Evolutionary conservation across 2,797 vertebrate genomes (phyloP).

Genomic region (Poecilia velifera): DNA sequence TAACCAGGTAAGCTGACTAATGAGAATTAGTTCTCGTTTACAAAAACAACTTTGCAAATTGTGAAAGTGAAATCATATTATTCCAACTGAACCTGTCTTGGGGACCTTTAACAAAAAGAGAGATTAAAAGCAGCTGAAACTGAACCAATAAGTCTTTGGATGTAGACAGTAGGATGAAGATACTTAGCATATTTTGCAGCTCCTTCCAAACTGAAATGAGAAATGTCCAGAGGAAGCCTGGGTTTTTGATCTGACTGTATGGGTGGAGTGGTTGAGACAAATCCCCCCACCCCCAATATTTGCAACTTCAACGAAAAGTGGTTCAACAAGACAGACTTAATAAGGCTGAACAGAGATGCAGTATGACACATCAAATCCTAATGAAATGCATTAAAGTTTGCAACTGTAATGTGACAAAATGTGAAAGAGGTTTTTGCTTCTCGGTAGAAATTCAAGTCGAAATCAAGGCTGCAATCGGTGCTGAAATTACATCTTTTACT

Average conservation of each 20-base stretch:
- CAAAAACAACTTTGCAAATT: not conserved
- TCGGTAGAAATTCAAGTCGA: not conserved
- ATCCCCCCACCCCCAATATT: not conserved
- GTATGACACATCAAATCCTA: not conserved
- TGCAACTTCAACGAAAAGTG: not conserved
- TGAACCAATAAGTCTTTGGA: not conserved
- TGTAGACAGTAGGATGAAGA: not conserved
- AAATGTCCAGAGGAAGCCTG: not conserved
- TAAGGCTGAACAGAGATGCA: not conserved
- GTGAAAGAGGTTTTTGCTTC: not conserved
- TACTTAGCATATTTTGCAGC: not conserved
- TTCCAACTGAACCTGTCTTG: not conserved
- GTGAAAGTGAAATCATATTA: not conserved
- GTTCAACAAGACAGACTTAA: not conserved
- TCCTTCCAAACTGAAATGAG: not conserved
- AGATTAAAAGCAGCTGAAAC: not conserved
- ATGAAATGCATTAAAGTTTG: not conserved
- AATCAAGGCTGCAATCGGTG: not conserved
- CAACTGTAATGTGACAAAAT: not conserved
- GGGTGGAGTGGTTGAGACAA: not conserved
- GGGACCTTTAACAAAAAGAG: not conserved
- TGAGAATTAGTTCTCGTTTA: not conserved
- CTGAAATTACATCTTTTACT: slow-evolving; percentile 4
- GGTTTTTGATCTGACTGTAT: not conserved
- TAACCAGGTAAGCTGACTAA: too few relatives aligned